Evolutionary conservation across 1,140 invertebrate species (phyloP).

Genomic region (Arion vulgaris): DNA sequence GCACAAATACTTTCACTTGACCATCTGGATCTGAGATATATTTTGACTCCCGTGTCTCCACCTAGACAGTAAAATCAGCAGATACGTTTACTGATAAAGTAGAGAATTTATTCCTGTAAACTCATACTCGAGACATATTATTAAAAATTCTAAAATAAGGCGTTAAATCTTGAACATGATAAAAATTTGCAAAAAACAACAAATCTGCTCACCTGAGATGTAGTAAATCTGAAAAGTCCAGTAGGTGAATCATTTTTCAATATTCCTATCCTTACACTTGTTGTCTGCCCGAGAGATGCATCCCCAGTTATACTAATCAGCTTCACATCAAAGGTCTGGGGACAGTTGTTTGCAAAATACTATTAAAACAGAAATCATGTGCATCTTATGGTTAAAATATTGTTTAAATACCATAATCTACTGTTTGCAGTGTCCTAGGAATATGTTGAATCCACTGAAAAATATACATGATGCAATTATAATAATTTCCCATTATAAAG

Average conservation of each 20-base stretch:
- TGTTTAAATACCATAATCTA: no score
- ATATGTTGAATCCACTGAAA: no score
- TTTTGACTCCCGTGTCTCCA: conserved; percentile 58
- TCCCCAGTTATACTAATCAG: conserved; percentile 59
- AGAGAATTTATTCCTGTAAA: no score
- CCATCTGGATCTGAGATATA: conserved; percentile 57
- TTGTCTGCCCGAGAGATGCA: conserved; percentile 56
- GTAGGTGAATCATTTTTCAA: conserved; percentile 70
- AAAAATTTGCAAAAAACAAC: no score
- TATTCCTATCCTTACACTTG: conserved; percentile 62
- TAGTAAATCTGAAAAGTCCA: conserved; percentile 66
- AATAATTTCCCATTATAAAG: no score
- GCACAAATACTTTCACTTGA: conserved; percentile 53
- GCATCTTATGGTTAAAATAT: no score
- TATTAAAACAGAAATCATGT: background rate
- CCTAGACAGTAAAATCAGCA: conserved; percentile 41
- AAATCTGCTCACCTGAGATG: conserved; percentile 46
- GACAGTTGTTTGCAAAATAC: conserved; percentile 3
- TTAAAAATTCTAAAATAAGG: no score
- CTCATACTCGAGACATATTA: no score
- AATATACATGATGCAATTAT: no score
- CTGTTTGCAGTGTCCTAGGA: no score
- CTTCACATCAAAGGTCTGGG: conserved; percentile 68
- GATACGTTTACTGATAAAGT: background rate
- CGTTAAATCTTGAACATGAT: no score